A percentile compares a stretch with the other conserved stretches of the same genome.
These are phyloP conservation scores for Idaea biselata DNA, from an alignment of 2,888 invertebrate genomes.

Conservation along the genomic window DNA sequence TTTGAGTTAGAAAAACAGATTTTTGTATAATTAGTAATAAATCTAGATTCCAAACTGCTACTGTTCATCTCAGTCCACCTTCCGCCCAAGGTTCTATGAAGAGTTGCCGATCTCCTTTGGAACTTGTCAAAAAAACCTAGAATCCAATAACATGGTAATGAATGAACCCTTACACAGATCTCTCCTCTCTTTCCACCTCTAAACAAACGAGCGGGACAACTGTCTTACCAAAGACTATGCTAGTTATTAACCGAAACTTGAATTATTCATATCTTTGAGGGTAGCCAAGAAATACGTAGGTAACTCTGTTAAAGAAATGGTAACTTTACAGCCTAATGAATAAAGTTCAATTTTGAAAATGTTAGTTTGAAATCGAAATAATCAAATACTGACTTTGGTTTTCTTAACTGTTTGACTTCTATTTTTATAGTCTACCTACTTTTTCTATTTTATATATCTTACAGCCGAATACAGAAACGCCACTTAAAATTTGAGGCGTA, in stretches of 20 bases:
- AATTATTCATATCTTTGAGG: constrained; percentile 73
- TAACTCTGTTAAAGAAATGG: constrained; percentile 34
- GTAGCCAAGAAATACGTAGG: constrained; percentile 54
- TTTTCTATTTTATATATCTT: neutral
- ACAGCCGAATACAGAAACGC: too few relatives aligned
- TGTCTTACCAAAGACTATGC: constrained; percentile 42
- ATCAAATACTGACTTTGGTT: neutral
- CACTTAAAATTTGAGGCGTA: too few relatives aligned
- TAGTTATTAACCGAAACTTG: constrained; percentile 75
- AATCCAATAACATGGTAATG: neutral
- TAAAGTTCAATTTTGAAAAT: constrained; percentile 37
- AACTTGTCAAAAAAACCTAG: neutral
- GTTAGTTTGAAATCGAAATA: constrained; percentile 13
- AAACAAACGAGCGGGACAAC: constrained; percentile 44
- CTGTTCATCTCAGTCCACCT: too few relatives aligned
- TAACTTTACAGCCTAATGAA: constrained; percentile 48
- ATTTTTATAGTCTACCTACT: neutral
- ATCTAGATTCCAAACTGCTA: too few relatives aligned
- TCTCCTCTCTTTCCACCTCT: constrained; percentile 37
- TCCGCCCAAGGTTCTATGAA: too few relatives aligned
- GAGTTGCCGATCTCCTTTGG: too few relatives aligned
- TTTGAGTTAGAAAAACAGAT: too few relatives aligned
- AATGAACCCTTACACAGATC: constrained; percentile 8
- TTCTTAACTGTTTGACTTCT: constrained; percentile 12
- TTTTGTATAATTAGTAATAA: too few relatives aligned